Percentiles rank a stretch among this genome's conserved stretches.
Evolutionary conservation across 1,140 invertebrate species (phyloP).

Genomic region (Nylanderia fulva): DNA sequence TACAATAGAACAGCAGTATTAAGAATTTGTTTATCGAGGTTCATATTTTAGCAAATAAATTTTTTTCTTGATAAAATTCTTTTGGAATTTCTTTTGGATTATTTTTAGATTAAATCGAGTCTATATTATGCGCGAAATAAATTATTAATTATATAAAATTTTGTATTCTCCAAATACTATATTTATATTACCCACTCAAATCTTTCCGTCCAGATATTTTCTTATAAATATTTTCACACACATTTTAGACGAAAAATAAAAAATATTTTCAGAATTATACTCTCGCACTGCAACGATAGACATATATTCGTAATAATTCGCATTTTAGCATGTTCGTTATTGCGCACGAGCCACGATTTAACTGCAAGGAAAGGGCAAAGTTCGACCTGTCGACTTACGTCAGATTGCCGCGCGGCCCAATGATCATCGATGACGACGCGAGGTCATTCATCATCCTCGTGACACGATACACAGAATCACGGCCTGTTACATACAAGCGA

Average conservation of each 20-base stretch:
- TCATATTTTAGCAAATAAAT: not conserved
- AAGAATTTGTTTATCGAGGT: not conserved
- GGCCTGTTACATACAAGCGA: conserved; percentile 30
- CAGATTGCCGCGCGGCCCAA: conserved; percentile 52
- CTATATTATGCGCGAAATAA: not conserved
- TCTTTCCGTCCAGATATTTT: not conserved
- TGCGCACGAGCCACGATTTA: conserved; percentile 16
- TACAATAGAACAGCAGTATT: not conserved
- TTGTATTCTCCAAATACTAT: not conserved
- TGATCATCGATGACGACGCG: conserved; percentile 62
- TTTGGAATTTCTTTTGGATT: not conserved
- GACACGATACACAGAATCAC: conserved; percentile 41
- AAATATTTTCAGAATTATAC: not conserved
- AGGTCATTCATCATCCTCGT: conserved; percentile 65
- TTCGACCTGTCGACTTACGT: conserved; percentile 59
- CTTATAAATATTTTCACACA: not conserved
- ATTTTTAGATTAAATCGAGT: not conserved
- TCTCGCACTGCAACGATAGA: not conserved
- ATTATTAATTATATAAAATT: not conserved
- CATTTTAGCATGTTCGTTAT: not conserved
- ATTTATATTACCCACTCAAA: not conserved
- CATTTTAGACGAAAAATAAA: not conserved
- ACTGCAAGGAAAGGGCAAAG: conserved; percentile 30
- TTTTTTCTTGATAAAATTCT: not conserved
- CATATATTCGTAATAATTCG: not conserved